Conservation (phyloP, 2,888 invertebrate species). For the Tanytarsus gracilentus region DNA sequence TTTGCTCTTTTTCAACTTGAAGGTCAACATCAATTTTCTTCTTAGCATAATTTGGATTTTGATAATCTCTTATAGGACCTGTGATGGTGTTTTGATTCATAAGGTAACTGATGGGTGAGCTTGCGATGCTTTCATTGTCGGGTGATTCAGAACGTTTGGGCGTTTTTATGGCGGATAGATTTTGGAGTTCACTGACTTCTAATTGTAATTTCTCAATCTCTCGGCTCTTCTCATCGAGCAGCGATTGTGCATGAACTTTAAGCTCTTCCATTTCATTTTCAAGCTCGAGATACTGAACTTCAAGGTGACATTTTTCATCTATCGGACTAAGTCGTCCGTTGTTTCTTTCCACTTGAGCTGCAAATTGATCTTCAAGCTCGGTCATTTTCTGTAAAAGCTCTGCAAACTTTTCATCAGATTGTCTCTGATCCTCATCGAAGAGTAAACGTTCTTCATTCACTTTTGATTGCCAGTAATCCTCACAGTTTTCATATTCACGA, state of each 20-base stretch:
- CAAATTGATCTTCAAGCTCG: constrained; percentile 72
- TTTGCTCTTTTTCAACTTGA: neutral
- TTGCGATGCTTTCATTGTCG: constrained; percentile 39
- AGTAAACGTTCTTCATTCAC: constrained; percentile 66
- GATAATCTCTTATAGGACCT: constrained; percentile 37
- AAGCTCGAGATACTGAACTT: constrained; percentile 60
- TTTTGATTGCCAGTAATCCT: constrained; percentile 78
- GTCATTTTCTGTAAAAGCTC: constrained; percentile 64
- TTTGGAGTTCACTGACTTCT: constrained; percentile 44
- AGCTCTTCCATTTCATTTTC: constrained; percentile 60
- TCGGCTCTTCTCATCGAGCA: constrained; percentile 48
- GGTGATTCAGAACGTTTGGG: constrained; percentile 20
- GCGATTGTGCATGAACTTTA: constrained; percentile 46
- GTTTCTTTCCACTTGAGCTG: constrained; percentile 43
- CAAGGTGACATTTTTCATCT: constrained; percentile 61
- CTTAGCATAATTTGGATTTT: constrained; percentile 34
- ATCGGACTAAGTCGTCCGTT: constrained; percentile 61
- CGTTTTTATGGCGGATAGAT: constrained; percentile 27
- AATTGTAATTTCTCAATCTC: constrained; percentile 49
- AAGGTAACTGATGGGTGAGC: constrained; percentile 45
- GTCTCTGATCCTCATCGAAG: constrained; percentile 65
- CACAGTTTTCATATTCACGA: constrained; percentile 72
- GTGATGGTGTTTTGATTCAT: constrained; percentile 45
- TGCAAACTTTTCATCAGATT: constrained; percentile 65
- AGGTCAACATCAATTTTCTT: neutral